Evolutionary conservation across 1,140 invertebrate species (phyloP).

Genomic region (Diabrotica undecimpunctata): DNA sequence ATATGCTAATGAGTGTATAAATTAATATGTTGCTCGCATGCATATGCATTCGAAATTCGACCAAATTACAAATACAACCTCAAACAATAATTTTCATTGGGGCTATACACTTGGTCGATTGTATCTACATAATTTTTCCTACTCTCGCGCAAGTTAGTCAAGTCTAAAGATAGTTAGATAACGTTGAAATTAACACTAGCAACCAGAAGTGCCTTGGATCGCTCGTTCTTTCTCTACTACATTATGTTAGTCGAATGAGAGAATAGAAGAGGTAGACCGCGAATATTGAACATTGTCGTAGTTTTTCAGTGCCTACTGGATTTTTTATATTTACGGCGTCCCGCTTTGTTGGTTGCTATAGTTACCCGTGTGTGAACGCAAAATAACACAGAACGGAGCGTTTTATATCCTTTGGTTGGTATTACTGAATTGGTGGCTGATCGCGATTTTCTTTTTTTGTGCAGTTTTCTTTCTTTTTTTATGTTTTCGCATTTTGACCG

Average conservation of each 20-base stretch:
- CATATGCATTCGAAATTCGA: constrained; percentile 43
- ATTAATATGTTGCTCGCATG: constrained; percentile 48
- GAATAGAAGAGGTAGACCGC: constrained; percentile 22
- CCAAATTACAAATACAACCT: constrained; percentile 27
- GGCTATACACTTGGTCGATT: constrained; percentile 30
- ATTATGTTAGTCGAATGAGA: too few relatives aligned
- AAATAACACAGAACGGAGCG: constrained; percentile 18
- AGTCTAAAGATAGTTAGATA: constrained; percentile 48
- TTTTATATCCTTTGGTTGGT: neutral
- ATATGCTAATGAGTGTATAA: constrained; percentile 48
- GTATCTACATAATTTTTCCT: constrained; percentile 46
- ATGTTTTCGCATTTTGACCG: too few relatives aligned
- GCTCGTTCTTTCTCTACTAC: constrained; percentile 24
- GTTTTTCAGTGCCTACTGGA: constrained; percentile 32
- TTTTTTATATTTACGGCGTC: constrained; percentile 41
- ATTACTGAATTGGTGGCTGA: neutral
- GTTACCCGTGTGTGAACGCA: constrained; percentile 41
- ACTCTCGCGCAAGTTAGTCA: constrained; percentile 47
- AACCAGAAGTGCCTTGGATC: constrained; percentile 29
- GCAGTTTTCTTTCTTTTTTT: too few relatives aligned
- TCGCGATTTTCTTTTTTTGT: neutral
- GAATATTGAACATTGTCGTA: constrained; percentile 33
- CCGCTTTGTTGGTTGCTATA: constrained; percentile 42
- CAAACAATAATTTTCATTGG: constrained; percentile 36
- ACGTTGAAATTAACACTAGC: constrained; percentile 46